Evolutionary conservation across 2,888 invertebrate genomes (phyloP), one percentile per base, ranked within the genome.

Genomic region (Lasioglossum calceatum): DNA sequence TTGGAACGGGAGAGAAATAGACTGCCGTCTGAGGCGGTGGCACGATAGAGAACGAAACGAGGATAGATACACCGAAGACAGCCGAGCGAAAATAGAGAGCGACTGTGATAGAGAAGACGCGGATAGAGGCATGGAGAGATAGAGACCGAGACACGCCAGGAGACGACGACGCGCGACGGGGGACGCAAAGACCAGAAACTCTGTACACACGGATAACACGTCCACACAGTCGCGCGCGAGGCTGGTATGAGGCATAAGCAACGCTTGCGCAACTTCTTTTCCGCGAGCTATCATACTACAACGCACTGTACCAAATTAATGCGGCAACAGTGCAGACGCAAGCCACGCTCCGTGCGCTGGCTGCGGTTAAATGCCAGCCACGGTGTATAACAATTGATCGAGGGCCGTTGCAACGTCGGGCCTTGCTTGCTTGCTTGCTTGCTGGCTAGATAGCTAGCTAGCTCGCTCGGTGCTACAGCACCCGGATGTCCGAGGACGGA

Each of bases 401-500:
- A 88, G 87, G 80, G 83, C 79, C 86, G 82, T 81, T 82, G 83
- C 85, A 64, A 36, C 73, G 70, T 70, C 70, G 70, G 39, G 70
- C 23, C 39, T 36, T 70, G 70, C 70, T 36, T 3, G 64, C 32
- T 64, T 0, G 64, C 64, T 64, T 0, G 61, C 27, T n/a, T 27
- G n/a, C 64, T 19, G 32, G 64, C 16, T 64, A 32, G 64, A 27
- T 64, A 23, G 70, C 70, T 70, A 4, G n/a, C 61, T 85, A 80
- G 85, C 36, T 70, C 36, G 58, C 75, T 58, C 77, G 75, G 78
- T 39, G 76, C 78, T 75, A 36, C 77, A 77, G 81, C 91, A 93
- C 93, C 93, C 93, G 93, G 93, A 93, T 93, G 93, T 93, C 93
- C 93, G 93, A 92, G 82, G 86, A 86, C 87, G 88, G 82, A 85